Evolutionary conservation across 1,140 invertebrate genomes (phyloP), one percentile per base, ranked within the genome.

Genomic region (Sycobia sp.): DNA sequence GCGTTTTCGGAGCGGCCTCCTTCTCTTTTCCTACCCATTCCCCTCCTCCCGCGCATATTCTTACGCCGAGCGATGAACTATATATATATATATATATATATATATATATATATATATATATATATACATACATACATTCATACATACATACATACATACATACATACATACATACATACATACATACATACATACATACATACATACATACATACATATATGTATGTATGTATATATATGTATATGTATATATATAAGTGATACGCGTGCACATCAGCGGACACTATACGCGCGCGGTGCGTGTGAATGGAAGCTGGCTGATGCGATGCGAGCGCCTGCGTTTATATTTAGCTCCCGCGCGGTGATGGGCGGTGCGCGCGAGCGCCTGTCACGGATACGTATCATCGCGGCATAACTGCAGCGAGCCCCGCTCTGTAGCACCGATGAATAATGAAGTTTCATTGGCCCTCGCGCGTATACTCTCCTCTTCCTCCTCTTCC

Each of bases 401-500:
- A 82, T 82, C 78, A 80, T 80, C 78, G n/a, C n/a, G 75, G 76
- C 76, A 82, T 80, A 82, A 82, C 79, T 79, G n/a, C n/a, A n/a
- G n/a, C n/a, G 77, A 78, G 75, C 75, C 75, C 73, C 73, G 72
- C 69, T 70, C 73, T n/a, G n/a, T n/a, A n/a, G n/a, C n/a, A n/a
- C n/a, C 68, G 71, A 80, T 81, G 78, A 81, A 80, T 81, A 81
- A 81, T 80, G 76, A 78, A 79, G 69, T 77, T 77, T 76, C 75
- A 77, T 77, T 72, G 73, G 66, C 60, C 59, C 32, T 67, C 43
- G 38, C 11, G 22, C 16, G 16, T 29, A n/a, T n/a, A n/a, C n/a
- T n/a, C n/a, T n/a, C 46, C 56, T 57, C 18, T 47, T 29, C 36
- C 44, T 25, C 41, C 62, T 55, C 64, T 22, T 63, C 43, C 43